Percentiles rank a stretch among this genome's conserved stretches.
Conservation (phyloP, 2,888 invertebrate species). For the Tetheella fluctuosa region DNA sequence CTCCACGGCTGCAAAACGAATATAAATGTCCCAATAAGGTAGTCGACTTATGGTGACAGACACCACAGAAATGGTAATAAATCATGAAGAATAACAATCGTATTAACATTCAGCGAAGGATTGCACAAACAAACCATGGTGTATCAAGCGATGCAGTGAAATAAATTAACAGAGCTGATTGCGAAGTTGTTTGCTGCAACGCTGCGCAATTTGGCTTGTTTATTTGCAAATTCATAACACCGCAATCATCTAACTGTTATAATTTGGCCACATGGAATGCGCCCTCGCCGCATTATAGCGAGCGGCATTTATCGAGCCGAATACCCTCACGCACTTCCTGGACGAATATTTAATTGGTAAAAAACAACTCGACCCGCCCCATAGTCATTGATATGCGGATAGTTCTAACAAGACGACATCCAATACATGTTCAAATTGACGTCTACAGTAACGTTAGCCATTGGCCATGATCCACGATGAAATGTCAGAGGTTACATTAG, state of each 20-base stretch:
- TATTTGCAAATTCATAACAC: conserved; percentile 40
- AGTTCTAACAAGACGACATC: conserved; percentile 30
- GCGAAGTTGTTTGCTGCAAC: background rate
- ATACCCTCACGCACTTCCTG: conserved; percentile 80
- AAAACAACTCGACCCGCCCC: conserved; percentile 42
- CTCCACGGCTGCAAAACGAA: conserved; percentile 71
- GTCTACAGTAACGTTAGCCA: conserved; percentile 37
- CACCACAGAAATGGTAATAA: conserved; percentile 50
- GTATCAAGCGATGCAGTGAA: conserved; percentile 18
- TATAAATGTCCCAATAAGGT: conserved; percentile 68
- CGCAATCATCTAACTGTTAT: conserved; percentile 36
- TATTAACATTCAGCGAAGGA: conserved; percentile 46
- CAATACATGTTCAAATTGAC: conserved; percentile 29
- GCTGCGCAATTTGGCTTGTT: conserved; percentile 26
- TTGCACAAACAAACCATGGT: conserved; percentile 38
- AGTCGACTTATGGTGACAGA: conserved; percentile 55
- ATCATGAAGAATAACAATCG: conserved; percentile 50
- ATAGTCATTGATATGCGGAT: conserved; percentile 18
- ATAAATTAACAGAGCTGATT: conserved; percentile 18
- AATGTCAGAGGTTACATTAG: conserved; percentile 68
- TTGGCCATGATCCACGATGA: conserved; percentile 56
- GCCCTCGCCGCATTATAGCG: conserved; percentile 48
- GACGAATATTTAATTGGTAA: conserved; percentile 58
- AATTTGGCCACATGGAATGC: conserved; percentile 46
- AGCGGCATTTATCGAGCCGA: conserved; percentile 60